These are phyloP conservation scores for Polia nebulosa DNA, from an alignment of 2,888 invertebrate species.

Conservation along the genomic window DNA sequence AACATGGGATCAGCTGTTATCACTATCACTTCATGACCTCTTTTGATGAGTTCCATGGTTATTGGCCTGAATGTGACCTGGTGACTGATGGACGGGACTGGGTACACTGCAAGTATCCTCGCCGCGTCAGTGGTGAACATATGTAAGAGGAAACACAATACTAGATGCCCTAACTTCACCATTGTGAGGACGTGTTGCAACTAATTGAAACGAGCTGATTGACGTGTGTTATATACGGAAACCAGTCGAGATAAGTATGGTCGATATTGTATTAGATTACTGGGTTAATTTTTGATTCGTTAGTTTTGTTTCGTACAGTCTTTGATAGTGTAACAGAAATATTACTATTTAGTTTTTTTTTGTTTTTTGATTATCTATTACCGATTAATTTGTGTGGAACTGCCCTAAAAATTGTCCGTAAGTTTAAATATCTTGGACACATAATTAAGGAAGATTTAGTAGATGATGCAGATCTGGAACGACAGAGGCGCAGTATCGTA, in stretches of 20 bases:
- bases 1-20: constrained; percentile 76
- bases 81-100: constrained; percentile 54
- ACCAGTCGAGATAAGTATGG: constrained; percentile 12
- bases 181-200: constrained; percentile 20
- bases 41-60: constrained; percentile 72
- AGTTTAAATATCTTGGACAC: too few species aligned
- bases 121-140: constrained; percentile 58
- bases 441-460: too few species aligned
- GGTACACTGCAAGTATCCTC: constrained; percentile 73
- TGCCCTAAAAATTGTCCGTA: too few species aligned
- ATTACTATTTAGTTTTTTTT: constrained; percentile 5
- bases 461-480: too few species aligned
- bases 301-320: background rate
- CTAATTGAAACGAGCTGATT: background rate
- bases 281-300: background rate
- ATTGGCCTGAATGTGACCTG: constrained; percentile 70
- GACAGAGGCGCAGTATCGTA: too few species aligned
- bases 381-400: too few species aligned
- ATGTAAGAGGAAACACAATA: constrained; percentile 1
- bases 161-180: constrained; percentile 7
- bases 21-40: constrained; percentile 81
- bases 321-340: background rate
- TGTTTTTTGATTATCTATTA: too few species aligned
- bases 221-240: constrained; percentile 19
- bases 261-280: background rate